Evolutionary conservation across 2,113 vertebrate genomes (phyloP), one percentile per base, ranked within the genome.

Genomic region (Delphinus delphis): DNA sequence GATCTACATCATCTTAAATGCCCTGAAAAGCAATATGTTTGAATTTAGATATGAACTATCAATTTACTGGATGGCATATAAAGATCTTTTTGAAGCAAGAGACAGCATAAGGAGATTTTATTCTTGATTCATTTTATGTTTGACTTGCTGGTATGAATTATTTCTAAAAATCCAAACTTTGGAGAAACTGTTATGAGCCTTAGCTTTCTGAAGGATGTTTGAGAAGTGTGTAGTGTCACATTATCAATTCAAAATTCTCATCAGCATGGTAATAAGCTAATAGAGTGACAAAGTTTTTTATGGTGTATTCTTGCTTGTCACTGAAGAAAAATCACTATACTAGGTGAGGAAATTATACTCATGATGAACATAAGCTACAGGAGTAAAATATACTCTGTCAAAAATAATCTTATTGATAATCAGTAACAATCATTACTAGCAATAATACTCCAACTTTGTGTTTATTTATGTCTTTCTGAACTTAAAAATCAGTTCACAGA

Each of bases 21-120:
- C 33, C 53, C 93, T 93, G 71, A 93, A 97, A 98, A 95, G 92
- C 58, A 96, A 15, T 63, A 93, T 95, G 96, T 94, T 98, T 50
- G 15, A 96, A 96, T 97, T 98, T 97, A 96, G 81, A 96, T 93
- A 85, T 82, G 71, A 97, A 67, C 83, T 97, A 96, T 97, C 97
- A 97, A 96, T 97, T 98, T 97, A 85, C 85, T 1, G 63, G 81
- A 92, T 96, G 90, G 20, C 87, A 96, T 93, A 93, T 80, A 90
- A 95, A 98, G 95, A 95, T 82, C 86, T 91, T 96, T 95, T 94
- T 96, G 74, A 97, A 97, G 58, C 18, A 95, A 65, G 87, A 97
- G 93, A 96, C 44, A 93, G 74, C 73, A 80, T n/a, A 12, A 95
- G 70, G 65, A 98, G 77, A 92, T 91, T 90, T 97, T 84, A 68